Conservation (phyloP, 2,797 vertebrate species). For the Myioborus melanocephalus region DNA sequence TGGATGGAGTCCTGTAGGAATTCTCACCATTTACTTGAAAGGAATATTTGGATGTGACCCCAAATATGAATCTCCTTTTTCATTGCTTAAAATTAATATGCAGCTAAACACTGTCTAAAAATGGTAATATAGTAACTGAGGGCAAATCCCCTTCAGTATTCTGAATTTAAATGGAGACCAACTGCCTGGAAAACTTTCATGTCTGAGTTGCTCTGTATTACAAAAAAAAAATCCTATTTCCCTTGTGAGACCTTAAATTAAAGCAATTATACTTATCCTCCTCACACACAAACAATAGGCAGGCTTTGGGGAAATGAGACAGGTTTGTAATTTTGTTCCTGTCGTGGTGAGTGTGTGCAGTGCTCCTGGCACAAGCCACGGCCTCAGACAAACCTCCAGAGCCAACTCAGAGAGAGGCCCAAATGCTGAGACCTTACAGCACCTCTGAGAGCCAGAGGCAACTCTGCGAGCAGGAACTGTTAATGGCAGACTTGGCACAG, state of each 20-base stretch:
- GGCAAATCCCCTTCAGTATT: conserved; percentile 2
- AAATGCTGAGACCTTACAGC: not conserved
- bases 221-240: conserved; percentile 13
- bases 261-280: conserved; percentile 46
- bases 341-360: not conserved
- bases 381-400: not conserved
- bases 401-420: not conserved
- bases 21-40: not conserved
- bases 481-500: conserved; percentile 19
- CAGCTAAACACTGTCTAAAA: conserved; percentile 35
- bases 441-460: not conserved
- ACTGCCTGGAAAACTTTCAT: conserved; percentile 23
- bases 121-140: not conserved
- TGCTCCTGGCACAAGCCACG: not conserved
- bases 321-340: conserved; percentile 13
- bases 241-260: conserved; percentile 42
- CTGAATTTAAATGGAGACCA: conserved; percentile 54
- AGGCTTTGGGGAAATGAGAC: conserved; percentile 29
- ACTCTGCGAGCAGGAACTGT: not conserved
- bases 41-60: not conserved
- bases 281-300: not conserved
- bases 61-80: not conserved
- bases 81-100: conserved; percentile 24
- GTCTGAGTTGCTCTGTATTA: not conserved
- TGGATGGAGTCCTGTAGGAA: not conserved